Evolutionary conservation across 1,140 invertebrate species (phyloP), one percentile per base, ranked within the genome.

Genomic region (Holcopasites calliopsidis): DNA sequence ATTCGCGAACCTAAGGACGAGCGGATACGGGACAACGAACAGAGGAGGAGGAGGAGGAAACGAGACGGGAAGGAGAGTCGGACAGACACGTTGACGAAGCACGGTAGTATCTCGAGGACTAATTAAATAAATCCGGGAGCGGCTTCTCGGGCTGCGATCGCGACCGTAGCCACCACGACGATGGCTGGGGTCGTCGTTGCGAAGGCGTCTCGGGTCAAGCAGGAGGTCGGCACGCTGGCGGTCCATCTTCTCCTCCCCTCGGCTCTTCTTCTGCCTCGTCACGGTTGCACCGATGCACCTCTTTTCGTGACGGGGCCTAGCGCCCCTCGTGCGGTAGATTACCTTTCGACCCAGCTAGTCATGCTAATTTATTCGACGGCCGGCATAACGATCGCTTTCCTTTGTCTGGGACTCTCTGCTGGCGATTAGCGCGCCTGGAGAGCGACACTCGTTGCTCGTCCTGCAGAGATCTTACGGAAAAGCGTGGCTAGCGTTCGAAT

Each of bases 121-220:
- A 89, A 90, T 90, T 90, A 89, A 90, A 89, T 89, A 89, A 89
- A 89, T 88, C 87, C 87, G 87, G 88, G 86, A 88, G 87, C 86
- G 80, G 83, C 80, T 88, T 83, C 83, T 84, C 84, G 82, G 60
- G 71, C 79, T 75, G 71, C 79, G 77, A 87, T 84, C 83, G 86
- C 86, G 84, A 88, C 84, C 80, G 78, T 82, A 83, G 83, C 79
- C 71, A 74, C 82, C 83, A 86, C 79, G 82, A 80, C 78, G 76
- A 80, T 80, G 85, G 77, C 86, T 83, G 82, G 84, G 83, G 84
- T 80, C 84, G 84, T 78, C 82, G 84, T 80, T 88, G 88, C 83
- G 87, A 76, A 85, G 83, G 86, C 87, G 84, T 79, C 83, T 82
- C 72, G 79, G 87, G 87, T 88, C 86, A 87, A 87, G 76, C 83